A percentile compares a stretch with the other conserved stretches of the same genome.
These are phyloP conservation scores for Phyllopteryx taeniolatus DNA, from an alignment of 2,113 vertebrate genomes.

Conservation along the genomic window DNA sequence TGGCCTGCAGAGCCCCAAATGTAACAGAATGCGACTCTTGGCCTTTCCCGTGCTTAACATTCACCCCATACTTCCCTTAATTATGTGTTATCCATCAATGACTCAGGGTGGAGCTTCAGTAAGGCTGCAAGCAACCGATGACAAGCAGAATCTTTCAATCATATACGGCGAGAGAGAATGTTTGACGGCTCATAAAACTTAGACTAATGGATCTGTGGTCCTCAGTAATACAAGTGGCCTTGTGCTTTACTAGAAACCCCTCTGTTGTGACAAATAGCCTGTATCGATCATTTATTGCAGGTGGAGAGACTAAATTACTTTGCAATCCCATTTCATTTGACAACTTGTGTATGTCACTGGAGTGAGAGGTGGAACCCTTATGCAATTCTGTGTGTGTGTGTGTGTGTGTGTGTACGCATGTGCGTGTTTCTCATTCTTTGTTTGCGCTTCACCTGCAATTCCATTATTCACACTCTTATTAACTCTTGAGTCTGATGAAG, in stretches of 20 bases:
- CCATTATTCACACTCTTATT: slow-evolving; percentile 1
- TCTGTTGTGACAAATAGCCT: slow-evolving; percentile 44
- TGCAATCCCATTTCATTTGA: slow-evolving; percentile 63
- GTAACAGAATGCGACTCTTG: slow-evolving; percentile 25
- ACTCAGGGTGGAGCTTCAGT: slow-evolving; percentile 32
- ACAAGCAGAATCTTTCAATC: slow-evolving; percentile 54
- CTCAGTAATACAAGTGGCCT: slow-evolving; percentile 53
- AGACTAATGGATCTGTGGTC: slow-evolving; percentile 44
- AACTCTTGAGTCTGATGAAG: slow-evolving; percentile 13
- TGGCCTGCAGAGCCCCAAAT: neutral
- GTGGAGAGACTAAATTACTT: slow-evolving; percentile 64
- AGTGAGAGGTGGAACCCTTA: slow-evolving; percentile 7
- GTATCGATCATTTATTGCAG: slow-evolving; percentile 67
- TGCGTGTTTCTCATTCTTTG: neutral
- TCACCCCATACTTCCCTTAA: slow-evolving; percentile 18
- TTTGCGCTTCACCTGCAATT: slow-evolving; percentile 7
- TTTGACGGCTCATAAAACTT: slow-evolving; percentile 57
- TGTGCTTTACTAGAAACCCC: slow-evolving; percentile 45
- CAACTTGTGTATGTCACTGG: slow-evolving; percentile 54
- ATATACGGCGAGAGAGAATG: slow-evolving; percentile 1
- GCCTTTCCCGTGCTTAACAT: slow-evolving; percentile 34
- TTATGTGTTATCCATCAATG: slow-evolving; percentile 9
- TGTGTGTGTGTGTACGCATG: too few relatives aligned
- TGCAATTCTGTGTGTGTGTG: neutral
- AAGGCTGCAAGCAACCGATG: slow-evolving; percentile 34